Evolutionary conservation across 2,113 vertebrate species (phyloP).

Genomic region (Triplophysa siluroides): DNA sequence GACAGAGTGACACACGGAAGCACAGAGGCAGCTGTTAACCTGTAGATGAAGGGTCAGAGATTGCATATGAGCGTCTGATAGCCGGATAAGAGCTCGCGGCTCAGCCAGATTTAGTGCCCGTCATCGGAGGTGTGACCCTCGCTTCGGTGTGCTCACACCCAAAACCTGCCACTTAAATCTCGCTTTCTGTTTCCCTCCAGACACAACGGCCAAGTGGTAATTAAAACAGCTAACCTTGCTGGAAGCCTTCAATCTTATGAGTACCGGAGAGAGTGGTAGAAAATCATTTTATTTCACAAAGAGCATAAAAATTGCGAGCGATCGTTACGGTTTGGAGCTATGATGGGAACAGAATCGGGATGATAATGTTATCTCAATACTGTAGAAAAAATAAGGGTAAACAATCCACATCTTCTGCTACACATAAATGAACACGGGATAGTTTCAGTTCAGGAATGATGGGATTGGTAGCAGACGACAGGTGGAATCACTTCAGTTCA

Average conservation of each 20-base stretch:
- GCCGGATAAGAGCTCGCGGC: constrained; percentile 18
- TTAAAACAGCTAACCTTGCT: constrained; percentile 53
- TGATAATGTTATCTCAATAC: constrained; percentile 21
- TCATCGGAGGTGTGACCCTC: constrained; percentile 20
- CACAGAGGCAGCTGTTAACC: constrained; percentile 27
- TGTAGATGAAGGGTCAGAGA: constrained; percentile 44
- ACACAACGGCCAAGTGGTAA: constrained; percentile 21
- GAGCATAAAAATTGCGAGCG: background rate
- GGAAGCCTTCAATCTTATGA: constrained; percentile 36
- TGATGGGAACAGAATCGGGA: background rate
- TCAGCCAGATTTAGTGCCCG: constrained; percentile 37
- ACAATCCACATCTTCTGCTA: too few species aligned
- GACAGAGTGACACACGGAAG: constrained; percentile 21
- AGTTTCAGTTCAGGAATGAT: background rate
- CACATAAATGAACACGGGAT: background rate
- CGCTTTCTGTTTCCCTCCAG: constrained; percentile 18
- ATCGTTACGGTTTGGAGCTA: background rate
- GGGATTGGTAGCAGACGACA: background rate
- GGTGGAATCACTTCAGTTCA: constrained; percentile 39
- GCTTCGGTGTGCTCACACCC: constrained; percentile 9
- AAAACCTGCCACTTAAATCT: constrained; percentile 31
- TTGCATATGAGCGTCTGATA: constrained; percentile 26
- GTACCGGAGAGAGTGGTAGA: background rate
- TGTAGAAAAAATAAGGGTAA: background rate
- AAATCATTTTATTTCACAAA: constrained; percentile 30